phyloP scores from a whole-genome alignment of 2,797 vertebrate genomes.

The Sebastes itinus region DNA sequence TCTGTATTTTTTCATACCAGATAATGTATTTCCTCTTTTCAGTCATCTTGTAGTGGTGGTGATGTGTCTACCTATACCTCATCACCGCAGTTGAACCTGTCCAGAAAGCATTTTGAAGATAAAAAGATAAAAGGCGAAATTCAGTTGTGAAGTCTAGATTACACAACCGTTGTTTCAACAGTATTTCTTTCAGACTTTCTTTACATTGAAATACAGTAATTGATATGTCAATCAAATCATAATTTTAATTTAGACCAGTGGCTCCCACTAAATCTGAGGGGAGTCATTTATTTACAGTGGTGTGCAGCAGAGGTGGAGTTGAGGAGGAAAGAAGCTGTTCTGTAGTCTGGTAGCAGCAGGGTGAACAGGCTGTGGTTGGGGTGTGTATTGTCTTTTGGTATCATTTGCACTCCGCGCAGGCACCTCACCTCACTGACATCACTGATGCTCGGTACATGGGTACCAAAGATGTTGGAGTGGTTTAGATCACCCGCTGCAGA shows the following conservation, averaged over 20 bases:
- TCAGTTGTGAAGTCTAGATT: neutral
- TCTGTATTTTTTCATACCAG: neutral
- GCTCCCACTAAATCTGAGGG: too few relatives aligned
- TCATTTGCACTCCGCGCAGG: neutral
- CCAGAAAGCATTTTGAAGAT: neutral
- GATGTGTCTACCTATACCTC: neutral
- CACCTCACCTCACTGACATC: neutral
- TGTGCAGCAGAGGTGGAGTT: neutral
- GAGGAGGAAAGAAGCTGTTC: neutral
- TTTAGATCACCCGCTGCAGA: too few relatives aligned
- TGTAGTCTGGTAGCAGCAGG: neutral
- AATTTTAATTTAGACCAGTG: too few relatives aligned
- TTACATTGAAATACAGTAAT: too few relatives aligned
- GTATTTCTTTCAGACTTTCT: too few relatives aligned
- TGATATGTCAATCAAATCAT: too few relatives aligned
- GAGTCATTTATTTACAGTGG: neutral
- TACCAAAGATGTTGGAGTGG: too few relatives aligned
- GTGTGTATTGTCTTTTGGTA: neutral
- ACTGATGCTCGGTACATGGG: too few relatives aligned
- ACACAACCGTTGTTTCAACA: neutral
- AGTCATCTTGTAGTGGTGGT: neutral
- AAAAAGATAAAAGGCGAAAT: neutral
- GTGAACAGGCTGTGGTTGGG: neutral
- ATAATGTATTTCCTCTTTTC: neutral
- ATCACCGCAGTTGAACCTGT: neutral